These are phyloP conservation scores for Lymantria monacha DNA, from an alignment of 2,888 invertebrate genomes.

Conservation along the genomic window DNA sequence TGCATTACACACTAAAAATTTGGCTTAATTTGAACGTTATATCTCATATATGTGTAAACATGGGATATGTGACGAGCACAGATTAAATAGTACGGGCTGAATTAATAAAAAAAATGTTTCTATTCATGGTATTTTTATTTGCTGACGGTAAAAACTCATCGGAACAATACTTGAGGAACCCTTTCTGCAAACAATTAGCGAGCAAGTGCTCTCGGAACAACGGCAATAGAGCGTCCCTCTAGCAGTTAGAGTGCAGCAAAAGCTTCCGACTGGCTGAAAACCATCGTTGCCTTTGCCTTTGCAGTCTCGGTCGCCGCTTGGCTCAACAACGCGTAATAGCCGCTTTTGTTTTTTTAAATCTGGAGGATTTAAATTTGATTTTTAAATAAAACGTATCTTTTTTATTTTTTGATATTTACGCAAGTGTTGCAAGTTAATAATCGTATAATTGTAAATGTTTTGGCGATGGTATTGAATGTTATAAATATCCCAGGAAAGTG, in stretches of 20 bases:
- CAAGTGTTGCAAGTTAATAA: no score
- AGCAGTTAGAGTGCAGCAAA: constrained; percentile 41
- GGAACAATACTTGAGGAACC: constrained; percentile 75
- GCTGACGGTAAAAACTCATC: constrained; percentile 62
- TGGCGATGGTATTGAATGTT: background rate
- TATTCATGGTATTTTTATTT: constrained; percentile 9
- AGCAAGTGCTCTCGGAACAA: constrained; percentile 73
- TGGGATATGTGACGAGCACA: no score
- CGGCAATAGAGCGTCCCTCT: constrained; percentile 67
- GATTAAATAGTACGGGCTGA: background rate
- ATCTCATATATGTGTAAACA: no score
- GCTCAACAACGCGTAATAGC: constrained; percentile 51
- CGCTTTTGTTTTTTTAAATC: constrained; percentile 64
- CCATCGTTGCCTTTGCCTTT: constrained; percentile 65
- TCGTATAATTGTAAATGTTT: background rate
- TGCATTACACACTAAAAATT: no score
- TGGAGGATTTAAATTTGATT: constrained; percentile 33
- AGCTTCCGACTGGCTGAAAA: constrained; percentile 71
- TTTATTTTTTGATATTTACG: no score
- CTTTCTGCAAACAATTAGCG: constrained; percentile 81
- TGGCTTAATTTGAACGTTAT: no score
- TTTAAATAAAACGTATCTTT: constrained; percentile 5
- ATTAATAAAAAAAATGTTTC: background rate
- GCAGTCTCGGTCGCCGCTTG: constrained; percentile 51
- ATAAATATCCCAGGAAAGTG: no score